Base-by-base conservation (phyloP, 1,140 invertebrate species). In the Cydia amplana region DNA sequence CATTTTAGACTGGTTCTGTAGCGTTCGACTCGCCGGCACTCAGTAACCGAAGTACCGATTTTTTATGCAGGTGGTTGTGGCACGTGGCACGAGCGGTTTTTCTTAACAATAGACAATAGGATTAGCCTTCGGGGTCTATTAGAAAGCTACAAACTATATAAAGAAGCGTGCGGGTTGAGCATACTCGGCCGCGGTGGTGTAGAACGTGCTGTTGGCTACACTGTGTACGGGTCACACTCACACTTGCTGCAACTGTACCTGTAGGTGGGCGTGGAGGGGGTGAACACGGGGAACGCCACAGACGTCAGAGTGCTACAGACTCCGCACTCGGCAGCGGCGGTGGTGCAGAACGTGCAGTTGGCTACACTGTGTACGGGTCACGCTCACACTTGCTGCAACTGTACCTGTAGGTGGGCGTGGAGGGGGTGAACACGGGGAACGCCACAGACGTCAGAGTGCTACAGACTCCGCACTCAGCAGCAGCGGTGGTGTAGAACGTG, bases 121-220 rank as follows among this genome's bases (percentile, higher is more conserved):
- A n/a, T n/a, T n/a, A n/a, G n/a, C n/a, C n/a, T n/a, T n/a, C n/a
- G n/a, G n/a, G n/a, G n/a, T n/a, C n/a, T n/a, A n/a, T n/a, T n/a
- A n/a, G n/a, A n/a, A n/a, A n/a, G 36, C 87, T 83, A 63, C 94
- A 94, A 77, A 96, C 96, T 79, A n/a, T n/a, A 32, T 32, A 32
- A 32, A 32, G 32, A 32, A 32, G 5, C 2, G 32, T 32, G 32
- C 32, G 32, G 32, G 5, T 32, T 32, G 32, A 91, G 95, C 96
- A 87, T 96, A 98, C 76, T 97, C 96, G 75, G 94, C 94, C 49
- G 98, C 91, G 49, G 94, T 92, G 80, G 95, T 92, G 91, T 98
- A 99, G 92, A 98, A 98, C 67, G 96, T 95, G 93, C 95, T 96
- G 92, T 99, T 99, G 9, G 98, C 98, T 79, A 94, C 25, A 97